Conservation (phyloP, 2,888 invertebrate genomes). For the Euphydryas editha region DNA sequence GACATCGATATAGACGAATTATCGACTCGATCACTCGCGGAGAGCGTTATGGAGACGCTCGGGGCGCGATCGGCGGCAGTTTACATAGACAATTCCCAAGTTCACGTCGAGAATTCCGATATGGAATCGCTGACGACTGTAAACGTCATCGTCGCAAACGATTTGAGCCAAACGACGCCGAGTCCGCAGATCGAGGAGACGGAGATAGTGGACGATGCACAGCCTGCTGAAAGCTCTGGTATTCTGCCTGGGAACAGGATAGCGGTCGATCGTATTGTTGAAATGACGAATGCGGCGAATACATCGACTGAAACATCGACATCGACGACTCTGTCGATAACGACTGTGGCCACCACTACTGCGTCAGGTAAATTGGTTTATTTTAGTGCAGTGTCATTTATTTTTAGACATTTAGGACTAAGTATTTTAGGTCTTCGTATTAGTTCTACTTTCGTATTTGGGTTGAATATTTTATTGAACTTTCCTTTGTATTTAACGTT, state of each 20-base stretch:
- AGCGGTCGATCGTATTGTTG: slow-evolving; percentile 73
- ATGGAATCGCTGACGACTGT: slow-evolving; percentile 77
- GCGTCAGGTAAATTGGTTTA: slow-evolving; percentile 71
- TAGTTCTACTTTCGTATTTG: slow-evolving; percentile 4
- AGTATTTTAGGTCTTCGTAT: neutral
- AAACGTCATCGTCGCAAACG: slow-evolving; percentile 78
- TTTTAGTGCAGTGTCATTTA: slow-evolving; percentile 26
- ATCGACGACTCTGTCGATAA: slow-evolving; percentile 59
- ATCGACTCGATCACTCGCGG: slow-evolving; percentile 76
- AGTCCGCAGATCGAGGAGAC: slow-evolving; percentile 61
- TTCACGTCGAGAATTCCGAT: slow-evolving; percentile 64
- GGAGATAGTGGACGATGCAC: slow-evolving; percentile 49
- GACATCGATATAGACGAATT: slow-evolving; percentile 79
- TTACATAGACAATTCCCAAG: slow-evolving; percentile 74
- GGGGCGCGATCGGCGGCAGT: slow-evolving; percentile 78
- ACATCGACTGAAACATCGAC: slow-evolving; percentile 53
- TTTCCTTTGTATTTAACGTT: neutral
- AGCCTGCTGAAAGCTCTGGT: slow-evolving; percentile 56
- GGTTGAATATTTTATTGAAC: neutral
- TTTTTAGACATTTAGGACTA: neutral
- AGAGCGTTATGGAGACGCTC: slow-evolving; percentile 79
- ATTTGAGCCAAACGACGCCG: slow-evolving; percentile 58
- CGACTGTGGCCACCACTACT: slow-evolving; percentile 66
- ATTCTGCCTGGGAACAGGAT: slow-evolving; percentile 64
- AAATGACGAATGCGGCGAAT: slow-evolving; percentile 62